These are phyloP conservation scores for Pterocles burchelli DNA, from an alignment of 2,113 vertebrate genomes.

Conservation along the genomic window DNA sequence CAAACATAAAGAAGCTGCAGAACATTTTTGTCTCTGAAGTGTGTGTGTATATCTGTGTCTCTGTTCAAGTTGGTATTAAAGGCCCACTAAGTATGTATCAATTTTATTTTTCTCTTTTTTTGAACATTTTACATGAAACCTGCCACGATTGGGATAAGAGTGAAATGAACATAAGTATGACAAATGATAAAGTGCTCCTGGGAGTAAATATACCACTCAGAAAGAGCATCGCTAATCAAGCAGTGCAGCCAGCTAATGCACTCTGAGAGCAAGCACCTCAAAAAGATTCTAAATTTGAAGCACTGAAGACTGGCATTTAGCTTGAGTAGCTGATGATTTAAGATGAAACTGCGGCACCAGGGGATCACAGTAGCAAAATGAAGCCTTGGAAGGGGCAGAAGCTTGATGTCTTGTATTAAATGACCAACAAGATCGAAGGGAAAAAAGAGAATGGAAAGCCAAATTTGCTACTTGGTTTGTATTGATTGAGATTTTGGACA, in stretches of 20 bases:
- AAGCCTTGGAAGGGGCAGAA: slow-evolving; percentile 2
- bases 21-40: slow-evolving; percentile 17
- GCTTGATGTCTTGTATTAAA: background rate
- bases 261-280: slow-evolving; percentile 32
- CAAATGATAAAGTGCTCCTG: slow-evolving; percentile 66
- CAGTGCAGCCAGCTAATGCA: slow-evolving; percentile 35
- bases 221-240: slow-evolving; percentile 71
- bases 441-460: background rate
- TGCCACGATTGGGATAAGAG: slow-evolving; percentile 60
- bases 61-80: slow-evolving; percentile 16
- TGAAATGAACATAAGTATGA: slow-evolving; percentile 71
- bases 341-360: slow-evolving; percentile 41
- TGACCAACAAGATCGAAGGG: background rate
- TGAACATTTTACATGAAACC: slow-evolving; percentile 61
- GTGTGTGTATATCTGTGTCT: background rate
- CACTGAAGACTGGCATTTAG: slow-evolving; percentile 64
- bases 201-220: slow-evolving; percentile 71
- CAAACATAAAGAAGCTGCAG: slow-evolving; percentile 13
- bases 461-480: background rate
- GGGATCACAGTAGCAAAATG: slow-evolving; percentile 4
- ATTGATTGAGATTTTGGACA: background rate
- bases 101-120: slow-evolving; percentile 37
- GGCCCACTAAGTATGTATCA: slow-evolving; percentile 53
- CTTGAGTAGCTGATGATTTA: slow-evolving; percentile 58
- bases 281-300: slow-evolving; percentile 65